Conservation (phyloP, 2,797 vertebrate genomes). For the Martes flavigula region DNA sequence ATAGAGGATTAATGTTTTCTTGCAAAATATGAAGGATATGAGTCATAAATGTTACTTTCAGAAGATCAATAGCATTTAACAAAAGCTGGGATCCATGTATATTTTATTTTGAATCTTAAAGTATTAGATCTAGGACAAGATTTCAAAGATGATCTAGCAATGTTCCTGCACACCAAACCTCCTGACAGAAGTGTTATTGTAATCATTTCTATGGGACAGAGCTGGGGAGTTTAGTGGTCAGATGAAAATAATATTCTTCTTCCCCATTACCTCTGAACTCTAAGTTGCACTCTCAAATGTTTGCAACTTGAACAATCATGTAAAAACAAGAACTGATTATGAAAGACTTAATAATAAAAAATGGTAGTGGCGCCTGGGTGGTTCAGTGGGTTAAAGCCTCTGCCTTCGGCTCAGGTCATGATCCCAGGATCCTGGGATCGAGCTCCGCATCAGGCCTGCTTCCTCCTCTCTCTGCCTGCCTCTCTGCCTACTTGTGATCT, state of each 20-base stretch:
- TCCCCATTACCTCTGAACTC: background rate
- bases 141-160: background rate
- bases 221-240: background rate
- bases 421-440: no score
- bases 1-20: background rate
- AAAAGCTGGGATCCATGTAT: background rate
- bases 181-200: background rate
- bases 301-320: background rate
- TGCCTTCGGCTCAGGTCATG: no score
- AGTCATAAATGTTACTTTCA: background rate
- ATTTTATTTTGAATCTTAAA: conserved; percentile 14
- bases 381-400: no score
- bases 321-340: background rate
- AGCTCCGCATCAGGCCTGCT: no score
- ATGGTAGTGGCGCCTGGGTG: background rate
- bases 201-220: background rate
- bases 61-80: background rate
- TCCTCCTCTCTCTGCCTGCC: no score
- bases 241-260: background rate
- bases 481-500: no score
- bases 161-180: background rate
- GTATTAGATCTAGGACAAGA: background rate
- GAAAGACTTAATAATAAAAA: background rate
- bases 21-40: background rate
- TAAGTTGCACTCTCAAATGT: background rate